Percentiles rank a stretch among this genome's conserved stretches.
Conservation (phyloP, 1,140 invertebrate species). For the Adelges cooleyi region DNA sequence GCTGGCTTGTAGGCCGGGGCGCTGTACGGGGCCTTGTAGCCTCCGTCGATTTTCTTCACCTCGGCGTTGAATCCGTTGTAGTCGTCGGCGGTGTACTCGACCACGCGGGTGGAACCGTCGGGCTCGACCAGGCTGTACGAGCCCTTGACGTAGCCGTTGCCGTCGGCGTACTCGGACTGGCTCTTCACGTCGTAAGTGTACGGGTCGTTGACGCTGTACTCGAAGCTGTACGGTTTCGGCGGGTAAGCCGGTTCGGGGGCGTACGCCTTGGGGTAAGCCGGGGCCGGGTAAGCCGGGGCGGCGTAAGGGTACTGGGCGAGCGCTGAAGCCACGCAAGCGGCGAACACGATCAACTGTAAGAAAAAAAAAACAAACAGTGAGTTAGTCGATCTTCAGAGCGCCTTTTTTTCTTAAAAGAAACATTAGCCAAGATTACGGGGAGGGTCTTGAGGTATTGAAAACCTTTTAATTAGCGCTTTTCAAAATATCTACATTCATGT, state of each 20-base stretch:
- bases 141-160: slow-evolving; percentile 34
- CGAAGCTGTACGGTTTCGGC: slow-evolving; percentile 46
- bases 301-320: slow-evolving; percentile 27
- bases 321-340: background rate
- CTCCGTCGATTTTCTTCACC: slow-evolving; percentile 30
- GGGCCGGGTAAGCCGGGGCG: slow-evolving; percentile 29
- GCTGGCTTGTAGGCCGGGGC: background rate
- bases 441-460: too few relatives aligned
- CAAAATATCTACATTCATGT: too few relatives aligned
- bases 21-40: slow-evolving; percentile 34
- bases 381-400: too few relatives aligned
- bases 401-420: too few relatives aligned
- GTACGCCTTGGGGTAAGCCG: slow-evolving; percentile 4
- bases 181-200: slow-evolving; percentile 46
- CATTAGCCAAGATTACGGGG: too few relatives aligned
- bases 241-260: slow-evolving; percentile 32
- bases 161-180: slow-evolving; percentile 31
- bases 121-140: slow-evolving; percentile 33
- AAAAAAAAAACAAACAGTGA: background rate
- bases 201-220: slow-evolving; percentile 56
- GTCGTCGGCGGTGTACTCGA: slow-evolving; percentile 36
- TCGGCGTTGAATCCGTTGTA: slow-evolving; percentile 30
- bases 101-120: slow-evolving; percentile 35
- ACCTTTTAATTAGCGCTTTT: too few relatives aligned
- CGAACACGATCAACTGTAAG: slow-evolving; percentile 17